These are phyloP conservation scores for Sakesphorus luctuosus DNA, from an alignment of 2,113 vertebrate species.

Conservation along the genomic window DNA sequence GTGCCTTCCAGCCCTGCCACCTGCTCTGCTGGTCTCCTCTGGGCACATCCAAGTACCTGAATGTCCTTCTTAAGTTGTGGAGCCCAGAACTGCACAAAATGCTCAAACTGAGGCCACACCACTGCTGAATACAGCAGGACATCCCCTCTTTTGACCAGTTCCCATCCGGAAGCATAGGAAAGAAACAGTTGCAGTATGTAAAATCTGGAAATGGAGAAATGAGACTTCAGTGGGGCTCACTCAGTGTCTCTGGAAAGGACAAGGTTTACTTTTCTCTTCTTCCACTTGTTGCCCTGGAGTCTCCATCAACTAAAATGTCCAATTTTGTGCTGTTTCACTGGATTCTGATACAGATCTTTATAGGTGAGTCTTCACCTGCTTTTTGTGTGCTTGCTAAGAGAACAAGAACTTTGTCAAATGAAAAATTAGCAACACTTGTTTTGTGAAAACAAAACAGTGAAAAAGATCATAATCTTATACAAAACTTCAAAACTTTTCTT, in stretches of 20 bases:
- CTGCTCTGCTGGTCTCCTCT: background rate
- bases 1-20: background rate
- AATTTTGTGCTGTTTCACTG: slow-evolving; percentile 12
- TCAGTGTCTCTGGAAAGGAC: background rate
- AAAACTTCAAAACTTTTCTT: background rate
- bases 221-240: slow-evolving; percentile 4
- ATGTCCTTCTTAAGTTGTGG: background rate
- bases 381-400: background rate
- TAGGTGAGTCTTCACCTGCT: slow-evolving; percentile 48
- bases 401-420: background rate
- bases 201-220: slow-evolving; percentile 55
- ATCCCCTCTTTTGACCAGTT: background rate
- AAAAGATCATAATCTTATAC: background rate
- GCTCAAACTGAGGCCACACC: background rate
- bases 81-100: background rate
- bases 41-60: background rate
- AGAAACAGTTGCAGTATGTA: background rate
- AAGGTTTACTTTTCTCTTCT: background rate
- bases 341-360: slow-evolving; percentile 33
- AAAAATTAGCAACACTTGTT: background rate
- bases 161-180: background rate
- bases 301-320: background rate
- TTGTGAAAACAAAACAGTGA: background rate
- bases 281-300: accelerated
- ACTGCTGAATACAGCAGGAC: background rate